Evolutionary conservation across 2,888 invertebrate genomes (phyloP), one percentile per base, ranked within the genome.

Genomic region (Cerceris rybyensis): DNA sequence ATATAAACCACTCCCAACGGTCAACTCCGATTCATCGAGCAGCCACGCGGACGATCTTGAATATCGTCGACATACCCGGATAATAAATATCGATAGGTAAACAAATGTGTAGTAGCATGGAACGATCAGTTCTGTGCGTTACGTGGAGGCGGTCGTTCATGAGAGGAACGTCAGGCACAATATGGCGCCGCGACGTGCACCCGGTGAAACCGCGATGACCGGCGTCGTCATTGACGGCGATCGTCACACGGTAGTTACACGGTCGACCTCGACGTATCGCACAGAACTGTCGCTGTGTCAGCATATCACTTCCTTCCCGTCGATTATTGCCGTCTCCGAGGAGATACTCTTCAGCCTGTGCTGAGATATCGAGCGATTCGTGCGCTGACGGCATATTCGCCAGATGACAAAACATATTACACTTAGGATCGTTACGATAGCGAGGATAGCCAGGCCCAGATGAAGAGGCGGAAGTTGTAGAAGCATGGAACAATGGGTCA

Each of bases 211-310:
- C 55, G 46, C 52, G 60, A 64, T 66, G 54, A 65, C 61, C 78
- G 75, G 57, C 70, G 14, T 60, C 42, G 61, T 69, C 65, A 50
- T 70, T 60, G 65, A 75, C 82, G 87, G 86, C 88, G 89, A 91
- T 90, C 94, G 95, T 97, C 97, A 97, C 94, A 97, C 97, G 86
- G 97, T 97, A 90, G 97, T 97, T 91, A 97, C 97, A 82, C 97
- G 95, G 93, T 97, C 97, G 88, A 97, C 96, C 93, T 97, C 97
- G 92, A 97, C 96, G 93, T 97, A 97, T 92, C 97, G 96, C 94
- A 97, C 97, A 96, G 97, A 97, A 96, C 96, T 96, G 95, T 97
- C 97, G 96, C 96, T 97, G 95, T 97, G 97, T 97, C 97, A 97
- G 97, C 97, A 97, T 95, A 97, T 97, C 93, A 97, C 96, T 93